Evolutionary conservation across 2,113 vertebrate genomes (phyloP).

Genomic region (Malurus elegans): DNA sequence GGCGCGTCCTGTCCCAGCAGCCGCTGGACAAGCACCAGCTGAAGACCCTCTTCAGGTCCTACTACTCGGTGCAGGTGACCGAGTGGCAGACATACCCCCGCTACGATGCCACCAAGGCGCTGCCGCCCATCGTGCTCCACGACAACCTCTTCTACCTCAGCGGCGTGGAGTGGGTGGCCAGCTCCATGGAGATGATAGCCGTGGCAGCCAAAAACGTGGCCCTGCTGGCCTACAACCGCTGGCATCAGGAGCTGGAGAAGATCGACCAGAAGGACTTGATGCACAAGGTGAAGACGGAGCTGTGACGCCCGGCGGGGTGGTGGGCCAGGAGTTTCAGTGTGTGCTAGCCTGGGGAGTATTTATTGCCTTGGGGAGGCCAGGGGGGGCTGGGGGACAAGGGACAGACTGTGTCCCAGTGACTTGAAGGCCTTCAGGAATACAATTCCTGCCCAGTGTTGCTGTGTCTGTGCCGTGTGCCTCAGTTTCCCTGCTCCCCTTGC

Average conservation of each 20-base stretch:
- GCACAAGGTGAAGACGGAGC: constrained; percentile 96
- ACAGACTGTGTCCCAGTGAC: neutral
- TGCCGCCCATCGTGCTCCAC: constrained; percentile 87
- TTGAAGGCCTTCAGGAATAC: neutral
- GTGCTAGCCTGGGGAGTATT: constrained; percentile 17
- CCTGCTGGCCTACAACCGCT: constrained; percentile 91
- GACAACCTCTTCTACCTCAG: constrained; percentile 93
- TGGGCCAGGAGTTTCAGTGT: neutral
- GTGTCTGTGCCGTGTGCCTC: neutral
- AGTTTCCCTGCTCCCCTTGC: neutral
- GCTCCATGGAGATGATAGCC: constrained; percentile 93
- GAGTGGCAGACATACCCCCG: constrained; percentile 89
- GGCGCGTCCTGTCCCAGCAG: constrained; percentile 88
- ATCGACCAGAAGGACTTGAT: constrained; percentile 96
- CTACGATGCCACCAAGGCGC: constrained; percentile 75
- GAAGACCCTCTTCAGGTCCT: constrained; percentile 95
- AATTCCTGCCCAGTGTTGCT: neutral
- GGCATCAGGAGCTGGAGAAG: constrained; percentile 90
- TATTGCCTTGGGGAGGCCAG: neutral
- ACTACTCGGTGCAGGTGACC: constrained; percentile 92
- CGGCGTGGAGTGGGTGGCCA: constrained; percentile 91
- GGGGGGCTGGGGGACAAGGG: neutral
- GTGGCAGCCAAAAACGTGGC: constrained; percentile 96
- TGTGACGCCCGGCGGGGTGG: constrained; percentile 65
- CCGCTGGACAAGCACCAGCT: constrained; percentile 86